Percentiles rank a stretch among this genome's conserved stretches.
phyloP scores from a whole-genome alignment of 1,140 invertebrate species.

The Trachelipus rathkii region DNA sequence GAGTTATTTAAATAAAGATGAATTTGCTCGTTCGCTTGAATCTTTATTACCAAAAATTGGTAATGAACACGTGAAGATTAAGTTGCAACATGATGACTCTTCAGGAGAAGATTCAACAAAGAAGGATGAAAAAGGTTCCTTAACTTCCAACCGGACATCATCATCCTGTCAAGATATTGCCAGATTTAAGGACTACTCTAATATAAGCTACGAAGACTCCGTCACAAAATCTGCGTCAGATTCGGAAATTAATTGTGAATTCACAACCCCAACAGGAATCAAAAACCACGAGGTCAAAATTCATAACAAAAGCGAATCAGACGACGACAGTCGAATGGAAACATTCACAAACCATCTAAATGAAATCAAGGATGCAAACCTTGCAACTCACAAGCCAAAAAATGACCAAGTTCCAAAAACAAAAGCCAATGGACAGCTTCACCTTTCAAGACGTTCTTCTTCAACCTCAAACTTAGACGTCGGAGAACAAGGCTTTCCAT shows the following conservation, averaged over 20 bases:
- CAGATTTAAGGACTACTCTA: not conserved
- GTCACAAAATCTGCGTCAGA: not conserved
- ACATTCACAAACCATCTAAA: too few relatives aligned
- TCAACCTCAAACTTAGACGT: too few relatives aligned
- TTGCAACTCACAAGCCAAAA: too few relatives aligned
- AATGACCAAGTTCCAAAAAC: too few relatives aligned
- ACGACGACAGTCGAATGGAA: too few relatives aligned
- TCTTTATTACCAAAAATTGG: not conserved
- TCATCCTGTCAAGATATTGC: not conserved
- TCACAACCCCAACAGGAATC: too few relatives aligned
- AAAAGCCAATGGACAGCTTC: too few relatives aligned
- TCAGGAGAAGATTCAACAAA: not conserved
- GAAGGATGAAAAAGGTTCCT: not conserved
- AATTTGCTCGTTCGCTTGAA: not conserved
- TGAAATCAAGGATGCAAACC: too few relatives aligned
- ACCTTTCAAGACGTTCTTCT: too few relatives aligned
- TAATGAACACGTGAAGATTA: not conserved
- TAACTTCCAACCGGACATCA: not conserved
- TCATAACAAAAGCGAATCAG: too few relatives aligned
- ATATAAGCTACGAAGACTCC: not conserved
- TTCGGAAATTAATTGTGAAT: not conserved
- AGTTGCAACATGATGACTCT: not conserved
- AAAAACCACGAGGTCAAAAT: too few relatives aligned
- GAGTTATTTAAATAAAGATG: not conserved
- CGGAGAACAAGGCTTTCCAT: too few relatives aligned